Evolutionary conservation across 1,140 invertebrate species (phyloP), one percentile per base, ranked within the genome.

Genomic region (Pogonomyrmex californicus): DNA sequence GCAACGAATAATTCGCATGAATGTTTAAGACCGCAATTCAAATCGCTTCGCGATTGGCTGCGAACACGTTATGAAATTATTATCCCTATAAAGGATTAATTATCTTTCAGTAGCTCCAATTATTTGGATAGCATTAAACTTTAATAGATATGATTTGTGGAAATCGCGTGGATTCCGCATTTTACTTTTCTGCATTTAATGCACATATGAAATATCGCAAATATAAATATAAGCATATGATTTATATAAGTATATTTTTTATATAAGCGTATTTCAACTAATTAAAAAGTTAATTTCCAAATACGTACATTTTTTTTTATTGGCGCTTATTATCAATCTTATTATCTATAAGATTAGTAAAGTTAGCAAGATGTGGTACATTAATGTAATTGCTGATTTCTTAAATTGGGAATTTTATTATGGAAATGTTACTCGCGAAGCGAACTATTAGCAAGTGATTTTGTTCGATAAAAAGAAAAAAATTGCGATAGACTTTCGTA

Each of bases 81-180:
- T 82, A 63, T 81, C 47, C 38, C 5, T 12, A n/a, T 60, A 41
- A 71, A 56, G 5, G 10, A 47, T 82, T 73, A 82, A 60, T 82
- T 82, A 58, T 3, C 14, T 36, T 38, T 54, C 44, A 49, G 5
- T 30, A 33, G 4, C 44, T 62, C 14, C 4, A 30, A 66, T 79
- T 79, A 66, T 51, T 23, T 17, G 60, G 5, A 73, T 79, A 68
- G 2, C 17, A 30, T 54, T 56, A 38, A 30, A 9, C 7, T 81
- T 41, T 9, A 38, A 63, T 5, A 33, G 17, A 41, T 38, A 33
- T 44, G 5, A 23, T 66, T 79, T 12, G 10, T 38, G 36, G 65
- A 70, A 54, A 54, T 2, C 17, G 62, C 4, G 12, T 7, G n/a
- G 10, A 65, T 65, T 65, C 0, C 4, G 12, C 0, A 10, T 51